A percentile compares a stretch with the other conserved stretches of the same genome.
These are phyloP conservation scores for Polypterus bichir DNA, from an alignment of 2,113 vertebrate species.

Conservation along the genomic window DNA sequence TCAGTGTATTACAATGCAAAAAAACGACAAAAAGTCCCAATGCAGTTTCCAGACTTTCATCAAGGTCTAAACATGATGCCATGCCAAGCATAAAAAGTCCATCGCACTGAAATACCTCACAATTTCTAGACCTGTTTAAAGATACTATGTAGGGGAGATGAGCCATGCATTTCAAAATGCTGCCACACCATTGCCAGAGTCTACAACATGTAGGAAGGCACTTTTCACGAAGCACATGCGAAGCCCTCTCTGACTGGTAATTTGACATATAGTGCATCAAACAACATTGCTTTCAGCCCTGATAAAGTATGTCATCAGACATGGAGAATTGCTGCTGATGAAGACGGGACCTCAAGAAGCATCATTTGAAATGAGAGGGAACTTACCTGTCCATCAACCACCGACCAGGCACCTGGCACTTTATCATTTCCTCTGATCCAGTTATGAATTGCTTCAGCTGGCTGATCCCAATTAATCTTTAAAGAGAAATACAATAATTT, in stretches of 20 bases:
- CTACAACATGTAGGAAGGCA: no score
- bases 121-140: no score
- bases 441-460: conserved; percentile 68
- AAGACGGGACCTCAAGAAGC: neutral
- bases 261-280: neutral
- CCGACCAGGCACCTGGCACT: conserved; percentile 71
- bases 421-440: conserved; percentile 81
- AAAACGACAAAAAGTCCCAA: no score
- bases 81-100: no score
- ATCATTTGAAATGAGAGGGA: neutral
- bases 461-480: conserved; percentile 72
- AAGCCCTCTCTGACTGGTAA: neutral
- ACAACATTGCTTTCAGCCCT: neutral
- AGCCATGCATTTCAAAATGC: no score
- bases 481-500: neutral
- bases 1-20: no score
- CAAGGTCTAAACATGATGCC: no score
- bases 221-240: no score
- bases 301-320: neutral
- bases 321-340: neutral
- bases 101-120: no score
- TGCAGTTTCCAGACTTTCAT: no score
- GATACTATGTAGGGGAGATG: no score
- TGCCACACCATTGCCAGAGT: no score
- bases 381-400: conserved; percentile 62